Conservation (phyloP, 2,113 vertebrate genomes). For the Aegypius monachus region DNA sequence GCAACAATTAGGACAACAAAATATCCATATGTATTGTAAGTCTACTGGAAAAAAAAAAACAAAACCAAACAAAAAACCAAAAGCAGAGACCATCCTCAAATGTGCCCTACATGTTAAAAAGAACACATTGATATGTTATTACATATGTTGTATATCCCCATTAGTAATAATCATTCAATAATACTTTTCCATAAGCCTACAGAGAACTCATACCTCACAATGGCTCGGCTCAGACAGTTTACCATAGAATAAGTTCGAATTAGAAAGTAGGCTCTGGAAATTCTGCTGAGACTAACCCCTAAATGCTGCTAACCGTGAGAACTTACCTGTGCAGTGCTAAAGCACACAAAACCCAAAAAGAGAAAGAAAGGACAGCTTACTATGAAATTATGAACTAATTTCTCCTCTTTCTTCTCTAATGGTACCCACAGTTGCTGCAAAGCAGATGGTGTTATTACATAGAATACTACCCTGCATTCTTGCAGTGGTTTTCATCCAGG, state of each 20-base stretch:
- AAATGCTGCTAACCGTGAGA: background rate
- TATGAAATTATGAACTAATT: background rate
- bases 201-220: background rate
- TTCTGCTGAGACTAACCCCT: background rate
- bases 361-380: background rate
- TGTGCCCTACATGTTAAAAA: background rate
- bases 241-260: background rate
- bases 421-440: background rate
- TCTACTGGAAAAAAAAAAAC: background rate
- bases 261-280: background rate
- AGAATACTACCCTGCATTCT: background rate
- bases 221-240: background rate
- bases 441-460: background rate
- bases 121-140: background rate
- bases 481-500: background rate
- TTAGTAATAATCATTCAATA: background rate
- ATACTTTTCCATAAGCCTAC: background rate
- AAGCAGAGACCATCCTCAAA: background rate
- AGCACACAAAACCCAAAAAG: background rate
- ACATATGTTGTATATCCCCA: background rate
- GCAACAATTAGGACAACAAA: background rate
- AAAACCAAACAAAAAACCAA: too few species aligned
- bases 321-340: background rate
- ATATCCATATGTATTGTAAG: background rate
- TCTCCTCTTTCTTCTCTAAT: background rate